Conservation (phyloP, 2,888 invertebrate genomes). For the Ypsolopha sequella region DNA sequence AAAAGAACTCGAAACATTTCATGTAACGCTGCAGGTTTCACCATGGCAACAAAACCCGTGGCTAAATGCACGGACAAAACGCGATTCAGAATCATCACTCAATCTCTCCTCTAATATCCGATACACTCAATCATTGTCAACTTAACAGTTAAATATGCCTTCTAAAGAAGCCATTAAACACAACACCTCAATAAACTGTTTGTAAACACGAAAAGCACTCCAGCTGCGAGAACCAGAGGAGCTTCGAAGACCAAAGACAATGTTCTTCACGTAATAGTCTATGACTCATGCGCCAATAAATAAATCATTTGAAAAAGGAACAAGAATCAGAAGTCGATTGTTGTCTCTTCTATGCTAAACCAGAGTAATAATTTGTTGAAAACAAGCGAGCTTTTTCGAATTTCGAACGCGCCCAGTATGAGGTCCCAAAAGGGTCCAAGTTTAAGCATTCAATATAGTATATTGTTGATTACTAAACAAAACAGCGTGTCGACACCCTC, state of each 20-base stretch:
- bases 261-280: conserved; percentile 42
- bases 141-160: conserved; percentile 43
- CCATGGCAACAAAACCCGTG: conserved; percentile 1
- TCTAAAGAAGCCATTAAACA: conserved; percentile 62
- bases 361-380: conserved; percentile 67
- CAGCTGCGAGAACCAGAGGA: conserved; percentile 46
- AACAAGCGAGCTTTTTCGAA: conserved; percentile 46
- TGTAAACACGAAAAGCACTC: conserved; percentile 64
- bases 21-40: conserved; percentile 5
- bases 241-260: conserved; percentile 39
- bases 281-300: conserved; percentile 58
- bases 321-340: conserved; percentile 60
- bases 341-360: conserved; percentile 55
- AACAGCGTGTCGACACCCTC: conserved; percentile 65
- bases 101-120: conserved; percentile 1
- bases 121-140: conserved; percentile 42
- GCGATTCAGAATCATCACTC: conserved; percentile 2
- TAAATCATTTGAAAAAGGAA: conserved; percentile 53
- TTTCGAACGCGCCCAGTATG: conserved; percentile 56
- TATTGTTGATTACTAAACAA: conserved; percentile 61
- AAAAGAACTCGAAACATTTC: conserved; percentile 1
- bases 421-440: conserved; percentile 35
- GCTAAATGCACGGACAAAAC: not conserved
- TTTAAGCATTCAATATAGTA: conserved; percentile 16
- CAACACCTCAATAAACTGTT: conserved; percentile 67